Evolutionary conservation across 2,113 vertebrate genomes (phyloP).

Genomic region (Heterotis niloticus): DNA sequence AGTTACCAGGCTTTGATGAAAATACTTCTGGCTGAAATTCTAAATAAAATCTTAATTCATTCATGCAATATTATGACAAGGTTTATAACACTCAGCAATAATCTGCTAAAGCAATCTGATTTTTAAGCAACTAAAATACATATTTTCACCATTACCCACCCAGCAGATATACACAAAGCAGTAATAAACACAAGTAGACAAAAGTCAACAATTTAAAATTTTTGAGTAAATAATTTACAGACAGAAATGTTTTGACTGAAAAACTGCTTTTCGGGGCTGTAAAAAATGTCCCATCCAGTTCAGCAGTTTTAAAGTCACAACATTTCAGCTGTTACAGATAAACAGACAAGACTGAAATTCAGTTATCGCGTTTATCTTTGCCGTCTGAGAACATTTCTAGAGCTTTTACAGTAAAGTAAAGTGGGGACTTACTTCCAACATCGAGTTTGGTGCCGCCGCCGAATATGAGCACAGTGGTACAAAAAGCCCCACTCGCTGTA

Average conservation of each 20-base stretch:
- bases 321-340: too few relatives aligned
- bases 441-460: conserved; percentile 15
- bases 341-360: too few relatives aligned
- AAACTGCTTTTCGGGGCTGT: too few relatives aligned
- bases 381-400: not conserved
- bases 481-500: not conserved
- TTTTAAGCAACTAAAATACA: not conserved
- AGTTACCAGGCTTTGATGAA: too few relatives aligned
- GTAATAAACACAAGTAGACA: not conserved
- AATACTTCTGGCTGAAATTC: too few relatives aligned
- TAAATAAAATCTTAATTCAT: too few relatives aligned
- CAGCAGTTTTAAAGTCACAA: too few relatives aligned
- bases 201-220: not conserved
- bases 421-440: conserved; percentile 23
- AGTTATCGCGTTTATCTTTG: not conserved
- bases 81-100: not conserved
- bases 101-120: not conserved
- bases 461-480: conserved; percentile 23
- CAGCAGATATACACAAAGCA: not conserved
- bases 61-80: not conserved
- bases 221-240: not conserved
- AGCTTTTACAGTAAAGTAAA: not conserved
- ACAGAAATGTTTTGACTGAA: too few relatives aligned
- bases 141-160: not conserved
- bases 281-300: too few relatives aligned